These are phyloP conservation scores for Gambelia wislizenii DNA, from an alignment of 2,797 vertebrate genomes.

Conservation along the genomic window DNA sequence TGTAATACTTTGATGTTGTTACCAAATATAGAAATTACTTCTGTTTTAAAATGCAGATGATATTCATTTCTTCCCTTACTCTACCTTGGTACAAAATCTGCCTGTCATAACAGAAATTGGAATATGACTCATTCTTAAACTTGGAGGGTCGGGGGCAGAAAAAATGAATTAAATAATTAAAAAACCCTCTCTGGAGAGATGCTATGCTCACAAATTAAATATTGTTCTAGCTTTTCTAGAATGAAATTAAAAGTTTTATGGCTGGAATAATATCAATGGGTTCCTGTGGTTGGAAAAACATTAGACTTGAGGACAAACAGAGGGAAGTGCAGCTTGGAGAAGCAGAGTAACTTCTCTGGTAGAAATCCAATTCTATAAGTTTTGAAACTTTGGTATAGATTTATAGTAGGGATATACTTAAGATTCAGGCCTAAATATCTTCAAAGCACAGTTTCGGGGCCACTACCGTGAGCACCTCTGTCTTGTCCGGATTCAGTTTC, in stretches of 20 bases:
- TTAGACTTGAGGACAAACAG: not conserved
- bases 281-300: not conserved
- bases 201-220: conserved; percentile 1
- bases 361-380: not conserved
- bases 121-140: conserved; percentile 12
- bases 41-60: conserved; percentile 37
- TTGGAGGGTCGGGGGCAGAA: rapidly evolving
- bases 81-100: not conserved
- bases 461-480: no score
- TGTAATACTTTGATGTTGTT: conserved; percentile 21
- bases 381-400: not conserved
- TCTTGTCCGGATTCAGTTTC: no score
- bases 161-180: not conserved
- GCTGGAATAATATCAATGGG: not conserved
- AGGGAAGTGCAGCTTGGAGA: not conserved
- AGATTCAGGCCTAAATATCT: no score
- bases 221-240: conserved; percentile 23
- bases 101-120: conserved; percentile 5
- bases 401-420: no score
- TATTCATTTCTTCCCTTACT: conserved; percentile 5
- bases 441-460: no score
- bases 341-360: no score
- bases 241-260: not conserved
- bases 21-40: conserved; percentile 26
- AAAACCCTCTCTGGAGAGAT: not conserved